Evolutionary conservation across 2,888 invertebrate genomes (phyloP).

Genomic region (Andrena praecox): DNA sequence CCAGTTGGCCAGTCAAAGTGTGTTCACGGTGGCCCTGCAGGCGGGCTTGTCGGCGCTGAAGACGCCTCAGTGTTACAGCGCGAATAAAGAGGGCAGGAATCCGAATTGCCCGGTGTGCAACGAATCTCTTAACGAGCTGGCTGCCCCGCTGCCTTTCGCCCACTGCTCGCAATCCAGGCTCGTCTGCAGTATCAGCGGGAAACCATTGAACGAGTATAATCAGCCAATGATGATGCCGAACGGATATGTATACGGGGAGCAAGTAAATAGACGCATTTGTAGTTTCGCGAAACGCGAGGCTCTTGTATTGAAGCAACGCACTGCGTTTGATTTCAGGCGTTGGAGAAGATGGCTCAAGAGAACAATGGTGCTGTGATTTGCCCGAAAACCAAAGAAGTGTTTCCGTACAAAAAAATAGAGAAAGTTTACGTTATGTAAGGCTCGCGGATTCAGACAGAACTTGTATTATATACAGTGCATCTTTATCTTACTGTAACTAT

Average conservation of each 20-base stretch:
- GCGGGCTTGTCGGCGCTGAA: conserved; percentile 98
- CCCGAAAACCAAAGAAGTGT: conserved; percentile 97
- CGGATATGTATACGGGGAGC: conserved; percentile 98
- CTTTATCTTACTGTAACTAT: conserved; percentile 54
- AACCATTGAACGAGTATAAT: conserved; percentile 98
- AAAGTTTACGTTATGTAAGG: conserved; percentile 98
- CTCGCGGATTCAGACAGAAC: conserved; percentile 57
- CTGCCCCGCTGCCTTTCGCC: conserved; percentile 95
- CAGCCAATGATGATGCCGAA: conserved; percentile 99
- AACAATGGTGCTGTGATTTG: conserved; percentile 97
- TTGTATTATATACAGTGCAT: conserved; percentile 72
- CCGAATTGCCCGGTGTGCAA: conserved; percentile 97
- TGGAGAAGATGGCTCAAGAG: conserved; percentile 95
- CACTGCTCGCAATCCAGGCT: conserved; percentile 98
- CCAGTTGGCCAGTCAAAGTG: conserved; percentile 95
- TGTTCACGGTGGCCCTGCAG: conserved; percentile 96
- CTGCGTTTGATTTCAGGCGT: conserved; percentile 88
- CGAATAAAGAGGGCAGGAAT: conserved; percentile 88
- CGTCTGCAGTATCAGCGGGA: conserved; percentile 95
- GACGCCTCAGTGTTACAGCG: conserved; percentile 90
- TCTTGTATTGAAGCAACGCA: not conserved
- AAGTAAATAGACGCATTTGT: conserved; percentile 86
- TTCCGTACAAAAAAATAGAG: conserved; percentile 95
- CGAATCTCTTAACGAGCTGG: conserved; percentile 94
- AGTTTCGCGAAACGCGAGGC: not conserved